phyloP scores from a whole-genome alignment of 2,888 invertebrate genomes.

The Drosophila ustulata region DNA sequence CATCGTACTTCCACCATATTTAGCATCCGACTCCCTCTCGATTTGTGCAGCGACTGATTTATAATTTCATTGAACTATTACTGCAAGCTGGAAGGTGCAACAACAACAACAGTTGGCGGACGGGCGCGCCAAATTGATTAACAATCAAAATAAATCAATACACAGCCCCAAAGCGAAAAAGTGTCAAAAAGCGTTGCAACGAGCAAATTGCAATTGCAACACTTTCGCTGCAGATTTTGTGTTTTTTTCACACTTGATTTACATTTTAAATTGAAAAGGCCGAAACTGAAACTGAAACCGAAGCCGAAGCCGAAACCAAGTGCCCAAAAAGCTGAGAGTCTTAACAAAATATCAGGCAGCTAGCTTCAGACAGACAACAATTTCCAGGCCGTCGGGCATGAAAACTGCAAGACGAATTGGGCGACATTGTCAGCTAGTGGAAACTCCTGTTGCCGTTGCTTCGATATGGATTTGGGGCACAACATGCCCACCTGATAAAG shows the following conservation, averaged over 20 bases:
- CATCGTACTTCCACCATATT: neutral
- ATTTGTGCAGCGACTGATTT: constrained; percentile 55
- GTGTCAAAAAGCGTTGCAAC: constrained; percentile 74
- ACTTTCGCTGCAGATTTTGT: constrained; percentile 76
- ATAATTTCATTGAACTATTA: constrained; percentile 79
- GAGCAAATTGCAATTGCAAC: constrained; percentile 78
- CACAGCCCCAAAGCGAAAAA: constrained; percentile 71
- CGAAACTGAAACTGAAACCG: constrained; percentile 47
- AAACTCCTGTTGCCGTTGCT: constrained; percentile 34
- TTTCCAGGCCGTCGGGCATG: constrained; percentile 73
- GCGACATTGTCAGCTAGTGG: constrained; percentile 69
- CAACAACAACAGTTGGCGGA: constrained; percentile 17
- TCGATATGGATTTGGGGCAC: constrained; percentile 61
- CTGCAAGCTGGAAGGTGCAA: constrained; percentile 11
- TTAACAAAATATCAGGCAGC: constrained; percentile 3
- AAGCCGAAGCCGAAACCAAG: constrained; percentile 36
- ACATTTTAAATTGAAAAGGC: constrained; percentile 78
- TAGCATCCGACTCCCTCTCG: constrained; percentile 5
- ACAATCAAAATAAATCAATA: constrained; percentile 79
- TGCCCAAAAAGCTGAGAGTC: constrained; percentile 8
- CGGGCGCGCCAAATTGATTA: constrained; percentile 73
- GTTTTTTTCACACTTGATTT: constrained; percentile 78
- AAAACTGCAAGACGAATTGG: constrained; percentile 77
- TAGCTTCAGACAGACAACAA: constrained; percentile 55
- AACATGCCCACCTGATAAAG: constrained; percentile 62